A percentile compares a stretch with the other conserved stretches of the same genome.
Conservation (phyloP, 2,797 vertebrate species). For the Dicrostonyx torquatus region DNA sequence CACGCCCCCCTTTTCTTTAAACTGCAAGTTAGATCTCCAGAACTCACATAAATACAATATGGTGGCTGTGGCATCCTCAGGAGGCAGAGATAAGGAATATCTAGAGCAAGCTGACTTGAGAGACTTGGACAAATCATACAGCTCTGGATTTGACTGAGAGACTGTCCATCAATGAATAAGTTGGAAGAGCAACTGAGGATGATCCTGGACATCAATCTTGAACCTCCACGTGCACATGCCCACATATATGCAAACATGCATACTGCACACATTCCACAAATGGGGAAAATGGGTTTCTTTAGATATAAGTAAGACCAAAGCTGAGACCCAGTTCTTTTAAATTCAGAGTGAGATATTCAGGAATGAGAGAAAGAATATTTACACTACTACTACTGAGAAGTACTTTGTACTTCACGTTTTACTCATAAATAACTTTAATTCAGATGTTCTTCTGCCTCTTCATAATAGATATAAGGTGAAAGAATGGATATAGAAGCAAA, state of each 20-base stretch:
- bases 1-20: too few relatives aligned
- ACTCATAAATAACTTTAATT: constrained; percentile 39
- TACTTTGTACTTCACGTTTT: constrained; percentile 24
- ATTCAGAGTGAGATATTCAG: not conserved
- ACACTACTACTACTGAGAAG: not conserved
- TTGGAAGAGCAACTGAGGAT: not conserved
- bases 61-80: not conserved
- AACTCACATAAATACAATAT: not conserved
- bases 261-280: not conserved
- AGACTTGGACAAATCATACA: not conserved
- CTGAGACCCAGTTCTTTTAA: constrained; percentile 20
- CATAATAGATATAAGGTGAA: not conserved
- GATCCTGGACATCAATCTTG: not conserved
- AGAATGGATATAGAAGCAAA: constrained; percentile 6
- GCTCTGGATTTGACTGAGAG: not conserved
- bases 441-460: constrained; percentile 12
- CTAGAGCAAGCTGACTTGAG: not conserved
- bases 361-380: constrained; percentile 19
- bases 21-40: too few relatives aligned
- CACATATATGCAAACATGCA: not conserved
- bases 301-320: constrained; percentile 3
- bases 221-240: not conserved
- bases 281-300: not conserved
- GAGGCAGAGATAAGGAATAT: not conserved
- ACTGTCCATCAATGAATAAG: not conserved